A percentile compares a stretch with the other conserved stretches of the same genome.
These are phyloP conservation scores for Emydura subglobosa DNA, from an alignment of 2,113 vertebrate genomes.

Conservation along the genomic window DNA sequence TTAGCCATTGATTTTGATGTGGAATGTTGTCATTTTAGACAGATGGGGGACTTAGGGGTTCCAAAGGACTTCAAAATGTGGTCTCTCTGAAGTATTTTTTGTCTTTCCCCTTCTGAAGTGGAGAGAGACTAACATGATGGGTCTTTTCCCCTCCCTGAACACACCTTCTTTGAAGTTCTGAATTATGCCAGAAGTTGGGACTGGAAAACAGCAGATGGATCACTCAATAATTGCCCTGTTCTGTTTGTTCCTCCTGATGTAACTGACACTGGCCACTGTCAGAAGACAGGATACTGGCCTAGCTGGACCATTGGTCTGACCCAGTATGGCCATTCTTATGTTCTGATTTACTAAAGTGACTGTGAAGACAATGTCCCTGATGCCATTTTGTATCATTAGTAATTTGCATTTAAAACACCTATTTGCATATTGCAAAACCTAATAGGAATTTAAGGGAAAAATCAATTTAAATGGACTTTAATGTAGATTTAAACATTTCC, in stretches of 20 bases:
- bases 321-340: background rate
- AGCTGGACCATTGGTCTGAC: background rate
- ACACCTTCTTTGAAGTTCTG: background rate
- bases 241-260: background rate
- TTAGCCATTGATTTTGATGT: background rate
- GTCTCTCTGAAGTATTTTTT: background rate
- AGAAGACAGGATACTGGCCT: background rate
- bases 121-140: background rate
- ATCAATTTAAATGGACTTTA: background rate
- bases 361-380: background rate
- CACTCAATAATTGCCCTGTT: background rate
- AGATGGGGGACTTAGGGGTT: background rate
- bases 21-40: background rate
- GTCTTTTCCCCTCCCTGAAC: background rate
- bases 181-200: background rate
- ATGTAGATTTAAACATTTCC: background rate
- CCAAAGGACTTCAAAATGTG: background rate
- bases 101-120: background rate
- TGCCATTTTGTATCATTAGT: slow-evolving; percentile 1
- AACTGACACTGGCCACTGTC: background rate
- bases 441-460: slow-evolving; percentile 6
- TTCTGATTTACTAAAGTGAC: background rate
- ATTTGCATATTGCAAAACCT: background rate
- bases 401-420: background rate
- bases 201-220: background rate